Conservation (phyloP, 2,888 invertebrate genomes). For the Yponomeuta malinellus region DNA sequence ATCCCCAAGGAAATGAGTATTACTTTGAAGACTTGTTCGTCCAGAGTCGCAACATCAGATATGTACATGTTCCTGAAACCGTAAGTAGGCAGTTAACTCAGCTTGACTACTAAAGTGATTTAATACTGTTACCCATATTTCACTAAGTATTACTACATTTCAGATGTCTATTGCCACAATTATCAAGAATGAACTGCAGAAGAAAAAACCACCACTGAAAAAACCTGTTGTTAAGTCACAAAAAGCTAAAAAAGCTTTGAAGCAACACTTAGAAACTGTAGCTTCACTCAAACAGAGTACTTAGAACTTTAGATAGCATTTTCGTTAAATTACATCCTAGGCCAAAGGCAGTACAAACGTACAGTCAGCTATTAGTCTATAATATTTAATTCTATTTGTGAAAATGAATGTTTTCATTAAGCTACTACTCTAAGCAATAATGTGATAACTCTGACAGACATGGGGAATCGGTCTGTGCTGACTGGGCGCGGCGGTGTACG, state of each 20-base stretch:
- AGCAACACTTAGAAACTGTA: conserved; percentile 69
- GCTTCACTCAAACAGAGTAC: conserved; percentile 28
- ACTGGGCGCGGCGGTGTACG: too few relatives aligned
- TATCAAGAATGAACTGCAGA: conserved; percentile 61
- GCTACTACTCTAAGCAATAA: too few relatives aligned
- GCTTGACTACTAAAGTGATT: background rate
- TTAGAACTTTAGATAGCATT: background rate
- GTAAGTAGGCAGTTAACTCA: conserved; percentile 39
- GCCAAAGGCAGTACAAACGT: too few relatives aligned
- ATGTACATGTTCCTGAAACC: conserved; percentile 79
- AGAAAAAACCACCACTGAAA: conserved; percentile 27
- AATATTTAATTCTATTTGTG: too few relatives aligned
- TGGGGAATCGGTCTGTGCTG: too few relatives aligned
- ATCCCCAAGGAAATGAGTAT: conserved; percentile 76
- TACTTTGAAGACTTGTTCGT: conserved; percentile 79
- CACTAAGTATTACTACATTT: conserved; percentile 28
- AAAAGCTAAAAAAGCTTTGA: conserved; percentile 67
- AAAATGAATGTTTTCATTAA: too few relatives aligned
- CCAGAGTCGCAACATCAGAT: conserved; percentile 79
- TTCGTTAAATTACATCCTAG: too few relatives aligned
- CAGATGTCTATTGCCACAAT: conserved; percentile 69
- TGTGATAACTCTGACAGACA: too few relatives aligned
- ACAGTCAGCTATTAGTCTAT: too few relatives aligned
- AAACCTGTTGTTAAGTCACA: conserved; percentile 52
- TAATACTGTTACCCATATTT: background rate